phyloP scores from a whole-genome alignment of 2,113 vertebrate species.

The Protobothrops flavoviridis region DNA sequence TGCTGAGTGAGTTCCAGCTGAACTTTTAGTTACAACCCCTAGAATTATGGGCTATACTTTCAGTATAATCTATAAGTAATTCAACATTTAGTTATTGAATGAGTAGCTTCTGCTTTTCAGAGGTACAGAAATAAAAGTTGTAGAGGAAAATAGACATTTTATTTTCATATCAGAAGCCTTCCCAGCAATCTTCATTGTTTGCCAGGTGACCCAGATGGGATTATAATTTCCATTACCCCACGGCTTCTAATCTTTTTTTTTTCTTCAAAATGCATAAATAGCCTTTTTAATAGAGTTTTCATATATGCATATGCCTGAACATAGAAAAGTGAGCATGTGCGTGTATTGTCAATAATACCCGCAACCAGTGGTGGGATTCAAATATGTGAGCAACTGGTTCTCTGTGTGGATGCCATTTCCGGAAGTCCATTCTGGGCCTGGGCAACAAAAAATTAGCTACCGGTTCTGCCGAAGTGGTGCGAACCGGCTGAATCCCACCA shows the following conservation, averaged over 20 bases:
- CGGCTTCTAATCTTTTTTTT: not conserved
- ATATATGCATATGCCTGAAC: not conserved
- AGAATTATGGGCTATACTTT: slow-evolving; percentile 62
- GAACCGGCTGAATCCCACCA: too few relatives aligned
- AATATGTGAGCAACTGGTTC: too few relatives aligned
- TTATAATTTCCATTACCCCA: not conserved
- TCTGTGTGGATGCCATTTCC: too few relatives aligned
- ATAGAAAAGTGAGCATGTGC: not conserved
- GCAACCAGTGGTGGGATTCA: too few relatives aligned
- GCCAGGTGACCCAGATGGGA: not conserved
- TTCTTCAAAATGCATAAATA: not conserved
- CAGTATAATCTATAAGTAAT: slow-evolving; percentile 60
- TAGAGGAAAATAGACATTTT: slow-evolving; percentile 50
- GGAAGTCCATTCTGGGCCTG: too few relatives aligned
- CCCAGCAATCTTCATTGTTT: slow-evolving; percentile 39
- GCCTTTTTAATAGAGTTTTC: not conserved
- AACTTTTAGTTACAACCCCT: slow-evolving; percentile 64
- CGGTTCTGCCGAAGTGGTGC: too few relatives aligned
- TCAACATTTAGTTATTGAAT: slow-evolving; percentile 57
- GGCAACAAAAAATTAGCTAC: too few relatives aligned
- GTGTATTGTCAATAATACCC: not conserved
- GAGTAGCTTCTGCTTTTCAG: slow-evolving; percentile 50
- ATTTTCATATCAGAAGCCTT: slow-evolving; percentile 30
- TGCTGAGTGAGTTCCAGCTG: slow-evolving; percentile 62
- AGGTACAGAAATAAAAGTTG: slow-evolving; percentile 38